These are phyloP conservation scores for Lophotriccus pileatus DNA, from an alignment of 2,797 vertebrate species.

Conservation along the genomic window DNA sequence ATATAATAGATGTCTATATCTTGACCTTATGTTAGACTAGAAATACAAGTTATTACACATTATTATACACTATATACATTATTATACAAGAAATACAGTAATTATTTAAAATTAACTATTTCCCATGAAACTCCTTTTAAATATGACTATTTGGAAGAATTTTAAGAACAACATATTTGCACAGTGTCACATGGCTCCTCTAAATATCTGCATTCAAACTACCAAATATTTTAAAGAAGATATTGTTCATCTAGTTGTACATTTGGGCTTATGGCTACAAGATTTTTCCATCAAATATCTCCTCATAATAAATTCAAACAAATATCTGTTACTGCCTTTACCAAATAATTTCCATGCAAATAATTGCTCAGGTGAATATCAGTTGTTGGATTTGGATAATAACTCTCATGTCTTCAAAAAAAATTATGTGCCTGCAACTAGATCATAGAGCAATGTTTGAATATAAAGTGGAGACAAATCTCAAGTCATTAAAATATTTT, in stretches of 20 bases:
- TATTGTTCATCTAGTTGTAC: not conserved
- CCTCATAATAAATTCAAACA: not conserved
- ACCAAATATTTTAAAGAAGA: not conserved
- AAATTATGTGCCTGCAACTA: not conserved
- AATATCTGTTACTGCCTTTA: not conserved
- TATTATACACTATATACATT: too few species aligned
- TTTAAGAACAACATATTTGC: not conserved
- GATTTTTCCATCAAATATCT: not conserved
- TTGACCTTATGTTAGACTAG: not conserved
- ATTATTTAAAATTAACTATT: not conserved
- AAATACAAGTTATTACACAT: not conserved
- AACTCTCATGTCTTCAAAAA: not conserved
- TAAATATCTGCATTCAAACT: not conserved
- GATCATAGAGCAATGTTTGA: accelerated
- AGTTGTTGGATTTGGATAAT: not conserved
- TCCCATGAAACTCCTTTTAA: not conserved
- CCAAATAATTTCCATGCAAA: not conserved
- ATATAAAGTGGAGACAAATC: not conserved
- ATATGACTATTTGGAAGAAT: not conserved
- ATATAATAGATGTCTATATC: not conserved
- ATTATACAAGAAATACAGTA: not conserved
- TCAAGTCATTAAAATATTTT: not conserved
- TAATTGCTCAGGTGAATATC: not conserved
- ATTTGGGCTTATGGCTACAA: not conserved
- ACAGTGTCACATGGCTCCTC: not conserved